Conservation (phyloP, 2,113 vertebrate species). For the Phyllostomus hastatus region DNA sequence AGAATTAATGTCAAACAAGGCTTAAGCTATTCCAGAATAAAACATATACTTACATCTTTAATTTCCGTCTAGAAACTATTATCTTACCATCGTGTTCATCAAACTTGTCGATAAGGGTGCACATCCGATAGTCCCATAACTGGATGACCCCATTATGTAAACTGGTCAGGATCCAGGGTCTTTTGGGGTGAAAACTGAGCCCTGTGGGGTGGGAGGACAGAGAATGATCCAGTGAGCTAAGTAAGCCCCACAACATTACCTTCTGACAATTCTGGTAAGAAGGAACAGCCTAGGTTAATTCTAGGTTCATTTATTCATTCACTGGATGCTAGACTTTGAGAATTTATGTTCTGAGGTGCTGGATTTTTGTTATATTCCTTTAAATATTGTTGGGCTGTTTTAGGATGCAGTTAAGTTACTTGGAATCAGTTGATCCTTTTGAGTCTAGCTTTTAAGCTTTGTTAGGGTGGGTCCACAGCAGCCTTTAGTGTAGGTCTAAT, state of each 20-base stretch:
- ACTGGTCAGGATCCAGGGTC: slow-evolving; percentile 97
- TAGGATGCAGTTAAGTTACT: background rate
- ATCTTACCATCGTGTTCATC: slow-evolving; percentile 95
- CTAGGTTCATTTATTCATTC: background rate
- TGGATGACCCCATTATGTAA: slow-evolving; percentile 98
- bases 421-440: background rate
- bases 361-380: background rate
- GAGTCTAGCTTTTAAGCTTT: background rate
- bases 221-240: background rate
- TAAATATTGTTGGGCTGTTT: slow-evolving; percentile 18
- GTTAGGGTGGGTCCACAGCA: background rate
- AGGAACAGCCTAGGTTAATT: background rate
- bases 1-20: background rate
- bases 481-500: background rate
- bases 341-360: background rate
- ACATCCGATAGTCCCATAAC: slow-evolving; percentile 98
- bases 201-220: slow-evolving; percentile 76
- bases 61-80: background rate
- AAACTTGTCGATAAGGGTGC: slow-evolving; percentile 97
- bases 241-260: background rate
- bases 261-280: background rate
- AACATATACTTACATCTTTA: background rate
- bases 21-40: background rate
- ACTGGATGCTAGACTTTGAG: background rate
- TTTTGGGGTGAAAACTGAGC: slow-evolving; percentile 95